These are phyloP conservation scores for Pentamera pediparva DNA, from an alignment of 53 echinoderm and acorn worm genomes.

Conservation along the genomic window DNA sequence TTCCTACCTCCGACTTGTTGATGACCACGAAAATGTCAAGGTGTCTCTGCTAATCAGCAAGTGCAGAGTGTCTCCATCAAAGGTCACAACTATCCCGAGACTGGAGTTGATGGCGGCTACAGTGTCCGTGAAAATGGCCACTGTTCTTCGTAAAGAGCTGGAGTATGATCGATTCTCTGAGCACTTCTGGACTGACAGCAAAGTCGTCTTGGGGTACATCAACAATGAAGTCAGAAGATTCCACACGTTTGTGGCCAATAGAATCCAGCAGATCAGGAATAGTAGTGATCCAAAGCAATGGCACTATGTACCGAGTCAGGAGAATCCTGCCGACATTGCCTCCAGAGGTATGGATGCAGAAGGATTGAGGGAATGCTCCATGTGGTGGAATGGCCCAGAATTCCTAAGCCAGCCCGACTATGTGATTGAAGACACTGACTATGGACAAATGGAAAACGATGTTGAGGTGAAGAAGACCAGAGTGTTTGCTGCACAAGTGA, in stretches of 20 bases:
- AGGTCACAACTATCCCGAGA: conserved; percentile 27
- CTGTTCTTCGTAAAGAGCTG: conserved; percentile 21
- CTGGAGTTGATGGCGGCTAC: conserved; percentile 32
- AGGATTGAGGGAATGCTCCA: background rate
- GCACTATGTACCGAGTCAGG: conserved; percentile 17
- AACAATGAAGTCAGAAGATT: conserved; percentile 38
- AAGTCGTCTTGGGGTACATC: conserved; percentile 40
- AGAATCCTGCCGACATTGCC: conserved; percentile 36
- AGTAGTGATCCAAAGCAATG: conserved; percentile 13
- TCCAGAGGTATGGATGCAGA: conserved; percentile 24
- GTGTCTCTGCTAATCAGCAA: conserved; percentile 42
- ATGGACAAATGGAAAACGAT: conserved; percentile 24
- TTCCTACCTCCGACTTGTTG: conserved; percentile 40
- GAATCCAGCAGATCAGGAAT: conserved; percentile 31
- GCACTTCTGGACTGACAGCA: conserved; percentile 44
- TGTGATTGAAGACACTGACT: background rate
- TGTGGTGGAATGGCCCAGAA: conserved; percentile 29
- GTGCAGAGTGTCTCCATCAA: conserved; percentile 31
- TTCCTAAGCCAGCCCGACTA: background rate
- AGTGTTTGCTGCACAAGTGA: background rate
- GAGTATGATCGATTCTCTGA: background rate
- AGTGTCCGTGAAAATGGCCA: conserved; percentile 16
- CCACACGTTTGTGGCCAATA: conserved; percentile 41
- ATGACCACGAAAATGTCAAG: conserved; percentile 22
- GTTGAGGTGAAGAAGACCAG: conserved; percentile 39